A percentile compares a stretch with the other conserved stretches of the same genome.
phyloP scores from a whole-genome alignment of 2,113 vertebrate genomes.

The rat (Rattus norvegicus) region DNA sequence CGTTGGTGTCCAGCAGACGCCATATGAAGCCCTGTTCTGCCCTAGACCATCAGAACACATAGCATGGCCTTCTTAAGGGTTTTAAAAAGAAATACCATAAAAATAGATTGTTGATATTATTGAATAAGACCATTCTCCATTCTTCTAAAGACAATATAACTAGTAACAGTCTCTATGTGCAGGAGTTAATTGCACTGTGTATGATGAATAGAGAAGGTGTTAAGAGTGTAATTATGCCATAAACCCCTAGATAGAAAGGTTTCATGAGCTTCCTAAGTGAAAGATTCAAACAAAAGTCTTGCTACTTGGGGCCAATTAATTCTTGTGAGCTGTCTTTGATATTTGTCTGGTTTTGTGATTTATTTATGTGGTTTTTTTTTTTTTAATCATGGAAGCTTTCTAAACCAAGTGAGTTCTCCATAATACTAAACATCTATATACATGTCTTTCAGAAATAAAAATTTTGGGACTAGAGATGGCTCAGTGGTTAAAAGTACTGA shows the following conservation, averaged over 20 bases:
- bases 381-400: background rate
- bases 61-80: background rate
- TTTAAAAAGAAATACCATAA: constrained; percentile 42
- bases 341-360: background rate
- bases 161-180: background rate
- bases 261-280: constrained; percentile 41
- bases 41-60: background rate
- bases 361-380: background rate
- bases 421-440: background rate
- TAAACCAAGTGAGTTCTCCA: constrained; percentile 39
- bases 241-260: background rate
- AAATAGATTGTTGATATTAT: background rate
- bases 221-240: constrained; percentile 30
- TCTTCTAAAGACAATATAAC: constrained; percentile 34
- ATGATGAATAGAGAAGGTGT: background rate
- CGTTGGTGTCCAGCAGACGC: background rate
- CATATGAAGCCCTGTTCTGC: background rate
- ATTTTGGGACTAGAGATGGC: background rate
- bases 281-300: constrained; percentile 36
- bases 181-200: constrained; percentile 38
- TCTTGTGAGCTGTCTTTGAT: background rate
- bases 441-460: constrained; percentile 35
- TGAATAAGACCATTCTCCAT: background rate
- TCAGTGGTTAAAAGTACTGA: too few relatives aligned
- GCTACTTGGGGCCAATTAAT: constrained; percentile 11